Evolutionary conservation across 2,888 invertebrate genomes (phyloP).

Genomic region (Unio pictorum): DNA sequence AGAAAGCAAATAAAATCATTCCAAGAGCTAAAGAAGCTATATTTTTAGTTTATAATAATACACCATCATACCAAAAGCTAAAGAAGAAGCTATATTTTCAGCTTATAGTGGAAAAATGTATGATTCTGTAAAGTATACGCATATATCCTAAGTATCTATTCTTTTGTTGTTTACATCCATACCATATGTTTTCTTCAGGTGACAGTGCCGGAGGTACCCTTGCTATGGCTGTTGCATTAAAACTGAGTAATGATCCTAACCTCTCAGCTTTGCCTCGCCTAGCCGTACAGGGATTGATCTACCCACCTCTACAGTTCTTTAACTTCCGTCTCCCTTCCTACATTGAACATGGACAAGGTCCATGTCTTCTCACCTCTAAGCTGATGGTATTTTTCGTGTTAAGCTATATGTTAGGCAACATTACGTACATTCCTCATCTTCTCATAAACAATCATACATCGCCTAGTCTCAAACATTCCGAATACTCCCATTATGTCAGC

Average conservation of each 20-base stretch:
- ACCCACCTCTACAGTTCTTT: slow-evolving; percentile 50
- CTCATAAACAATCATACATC: slow-evolving; percentile 19
- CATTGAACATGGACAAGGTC: slow-evolving; percentile 22
- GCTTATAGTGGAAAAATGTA: too few species aligned
- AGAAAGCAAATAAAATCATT: too few species aligned
- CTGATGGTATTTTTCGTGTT: slow-evolving; percentile 34
- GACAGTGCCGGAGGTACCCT: slow-evolving; percentile 37
- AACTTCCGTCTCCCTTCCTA: slow-evolving; percentile 61
- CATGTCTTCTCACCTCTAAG: slow-evolving; percentile 24
- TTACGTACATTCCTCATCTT: slow-evolving; percentile 5
- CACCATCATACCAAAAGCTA: too few species aligned
- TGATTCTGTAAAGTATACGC: too few species aligned
- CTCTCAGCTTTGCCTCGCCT: slow-evolving; percentile 16
- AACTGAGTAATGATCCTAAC: neutral
- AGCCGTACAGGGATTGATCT: slow-evolving; percentile 34
- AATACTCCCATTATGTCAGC: slow-evolving; percentile 15
- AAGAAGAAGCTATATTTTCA: too few species aligned
- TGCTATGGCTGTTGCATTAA: slow-evolving; percentile 23
- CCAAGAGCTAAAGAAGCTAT: too few species aligned
- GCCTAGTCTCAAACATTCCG: slow-evolving; percentile 11
- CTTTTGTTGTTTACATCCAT: too few species aligned
- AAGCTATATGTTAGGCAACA: slow-evolving; percentile 32
- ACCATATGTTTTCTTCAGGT: slow-evolving; percentile 11
- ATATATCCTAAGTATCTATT: too few species aligned
- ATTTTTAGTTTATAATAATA: too few species aligned